Base-by-base conservation (phyloP, 2,888 invertebrate species). In the Fissipunctia ypsillon region DNA sequence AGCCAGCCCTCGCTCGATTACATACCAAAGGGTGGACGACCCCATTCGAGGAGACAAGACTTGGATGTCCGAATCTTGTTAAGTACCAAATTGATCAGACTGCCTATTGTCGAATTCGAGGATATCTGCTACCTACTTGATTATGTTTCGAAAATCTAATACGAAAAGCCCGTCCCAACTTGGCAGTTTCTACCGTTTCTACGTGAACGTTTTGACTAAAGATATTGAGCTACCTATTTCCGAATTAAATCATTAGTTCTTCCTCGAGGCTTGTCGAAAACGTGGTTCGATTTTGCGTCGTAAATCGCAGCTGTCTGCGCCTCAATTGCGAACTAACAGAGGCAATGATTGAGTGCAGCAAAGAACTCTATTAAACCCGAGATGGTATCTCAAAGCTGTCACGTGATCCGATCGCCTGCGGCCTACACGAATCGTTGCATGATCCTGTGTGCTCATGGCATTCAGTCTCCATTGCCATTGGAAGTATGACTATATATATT, bases 341-440 rank as follows among this genome's bases (percentile, higher is more conserved):
- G 88, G 90, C 93, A 91, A 90, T 93, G 92, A 94, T 94, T 92
- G 93, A 94, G 90, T 93, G 93, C 94, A 93, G 83, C 91, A 91
- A 92, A 92, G 91, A 94, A 94, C 93, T 94, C 95, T 91, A 94
- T 95, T 94, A 94, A 88, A 91, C 88, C 90, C 87, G 91, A 90
- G 93, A 94, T 93, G 92, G 90, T 93, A 94, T 95, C 94, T 91
- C 88, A 89, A 80, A 78, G 90, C 91, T 93, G 94, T 94, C 94
- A 93, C 92, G 91, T 93, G 94, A 92, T 91, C 91, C 89, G 91
- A 88, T 89, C 89, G 92, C 91, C 90, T 85, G 92, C 90, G 89
- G 91, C 93, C 92, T 91, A 89, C 89, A 87, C 88, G 86, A 87
- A 88, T 88, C 86, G 83, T 84, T 85, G 82, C 81, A 79, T 84